phyloP scores from a whole-genome alignment of 37 sponge, comb jelly and placozoan species.

The Lycopodina hypogea region DNA sequence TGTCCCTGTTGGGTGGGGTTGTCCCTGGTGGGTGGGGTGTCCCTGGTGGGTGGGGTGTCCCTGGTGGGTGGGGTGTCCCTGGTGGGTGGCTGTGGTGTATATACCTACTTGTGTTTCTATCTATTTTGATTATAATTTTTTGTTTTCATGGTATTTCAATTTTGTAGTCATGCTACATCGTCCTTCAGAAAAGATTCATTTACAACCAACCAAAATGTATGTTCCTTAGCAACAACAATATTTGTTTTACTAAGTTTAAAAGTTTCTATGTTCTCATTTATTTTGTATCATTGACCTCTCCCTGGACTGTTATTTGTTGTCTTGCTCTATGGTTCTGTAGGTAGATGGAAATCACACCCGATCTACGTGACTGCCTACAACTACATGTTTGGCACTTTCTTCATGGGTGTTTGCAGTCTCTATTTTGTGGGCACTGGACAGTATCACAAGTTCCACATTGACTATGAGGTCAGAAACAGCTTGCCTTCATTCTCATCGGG shows the following conservation, averaged over 20 bases:
- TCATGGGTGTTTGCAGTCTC: slow-evolving; percentile 62
- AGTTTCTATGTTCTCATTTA: neutral
- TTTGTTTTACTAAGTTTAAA: neutral
- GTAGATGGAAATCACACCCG: slow-evolving; percentile 60
- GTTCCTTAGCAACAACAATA: neutral
- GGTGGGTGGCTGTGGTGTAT: too few species aligned
- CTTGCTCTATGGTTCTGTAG: neutral
- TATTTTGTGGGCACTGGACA: slow-evolving; percentile 23
- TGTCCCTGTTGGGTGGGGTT: too few species aligned
- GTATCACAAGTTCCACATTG: neutral
- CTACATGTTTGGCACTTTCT: slow-evolving; percentile 69
- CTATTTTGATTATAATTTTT: too few species aligned
- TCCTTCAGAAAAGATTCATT: slow-evolving; percentile 68
- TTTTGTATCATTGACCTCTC: neutral
- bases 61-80: too few species aligned
- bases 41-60: too few species aligned
- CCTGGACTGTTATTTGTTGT: neutral
- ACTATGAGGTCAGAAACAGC: too few species aligned
- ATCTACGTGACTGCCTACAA: slow-evolving; percentile 70
- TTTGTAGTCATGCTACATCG: slow-evolving; percentile 48
- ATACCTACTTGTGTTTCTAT: too few species aligned
- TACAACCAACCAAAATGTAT: slow-evolving; percentile 48
- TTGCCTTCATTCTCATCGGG: too few species aligned
- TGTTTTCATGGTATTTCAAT: neutral
- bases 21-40: too few species aligned